Evolutionary conservation across 2,113 vertebrate genomes (phyloP).

Genomic region (Ptilonorhynchus violaceus): DNA sequence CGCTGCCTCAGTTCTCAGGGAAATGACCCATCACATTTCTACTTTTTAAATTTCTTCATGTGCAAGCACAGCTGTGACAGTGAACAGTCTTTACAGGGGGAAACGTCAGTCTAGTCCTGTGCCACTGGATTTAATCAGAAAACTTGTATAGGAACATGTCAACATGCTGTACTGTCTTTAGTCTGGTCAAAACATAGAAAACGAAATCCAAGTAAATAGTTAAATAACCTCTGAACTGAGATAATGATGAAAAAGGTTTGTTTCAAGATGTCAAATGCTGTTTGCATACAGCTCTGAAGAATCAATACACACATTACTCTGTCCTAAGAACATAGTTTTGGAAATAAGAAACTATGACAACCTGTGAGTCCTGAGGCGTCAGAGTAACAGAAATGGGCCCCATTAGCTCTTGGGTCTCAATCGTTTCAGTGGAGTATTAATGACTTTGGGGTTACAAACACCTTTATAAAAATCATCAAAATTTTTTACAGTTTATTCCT

Average conservation of each 20-base stretch:
- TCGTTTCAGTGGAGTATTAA: neutral
- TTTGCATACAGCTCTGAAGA: neutral
- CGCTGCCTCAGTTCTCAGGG: neutral
- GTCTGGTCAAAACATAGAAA: neutral
- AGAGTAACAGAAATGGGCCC: neutral
- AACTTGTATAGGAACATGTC: neutral
- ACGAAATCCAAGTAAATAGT: neutral
- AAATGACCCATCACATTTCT: neutral
- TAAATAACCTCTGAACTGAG: neutral
- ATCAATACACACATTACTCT: too few species aligned
- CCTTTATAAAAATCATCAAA: neutral
- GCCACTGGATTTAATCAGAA: neutral
- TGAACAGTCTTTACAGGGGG: neutral
- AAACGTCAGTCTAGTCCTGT: neutral
- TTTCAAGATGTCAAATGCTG: neutral
- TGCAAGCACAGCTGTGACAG: neutral
- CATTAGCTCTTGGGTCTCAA: neutral
- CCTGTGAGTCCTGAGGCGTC: neutral
- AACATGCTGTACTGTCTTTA: neutral
- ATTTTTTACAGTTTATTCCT: neutral
- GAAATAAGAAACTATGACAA: neutral
- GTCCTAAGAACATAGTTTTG: neutral
- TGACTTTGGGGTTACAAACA: neutral
- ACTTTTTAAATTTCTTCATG: neutral
- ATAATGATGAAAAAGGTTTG: neutral